Percentiles rank a stretch among this genome's conserved stretches.
Conservation (phyloP, 2,113 vertebrate species). For the Galeopterus variegatus region DNA sequence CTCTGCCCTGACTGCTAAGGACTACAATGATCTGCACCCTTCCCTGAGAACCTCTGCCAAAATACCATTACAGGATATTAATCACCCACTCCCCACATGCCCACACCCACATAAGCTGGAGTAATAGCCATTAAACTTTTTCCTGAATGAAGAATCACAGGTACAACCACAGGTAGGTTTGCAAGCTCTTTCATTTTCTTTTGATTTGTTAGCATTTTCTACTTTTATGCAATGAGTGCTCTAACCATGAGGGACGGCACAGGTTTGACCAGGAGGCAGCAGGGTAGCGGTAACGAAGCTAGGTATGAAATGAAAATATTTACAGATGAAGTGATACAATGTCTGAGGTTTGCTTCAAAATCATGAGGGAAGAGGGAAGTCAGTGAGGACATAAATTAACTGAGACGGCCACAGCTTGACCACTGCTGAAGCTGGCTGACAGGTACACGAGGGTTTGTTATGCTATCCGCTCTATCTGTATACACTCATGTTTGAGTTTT, state of each 20-base stretch:
- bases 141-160: rapidly evolving
- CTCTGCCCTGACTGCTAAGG: rapidly evolving
- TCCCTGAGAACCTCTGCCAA: neutral
- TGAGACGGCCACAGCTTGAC: too few species aligned
- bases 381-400: neutral
- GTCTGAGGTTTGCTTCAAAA: neutral
- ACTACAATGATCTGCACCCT: neutral
- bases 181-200: neutral
- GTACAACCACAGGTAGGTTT: neutral
- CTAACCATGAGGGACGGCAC: neutral
- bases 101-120: rapidly evolving
- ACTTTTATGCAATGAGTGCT: rapidly evolving
- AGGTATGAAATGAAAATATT: neutral
- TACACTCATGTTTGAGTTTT: too few species aligned
- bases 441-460: rapidly evolving
- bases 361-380: neutral
- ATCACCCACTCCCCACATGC: neutral
- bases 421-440: neutral
- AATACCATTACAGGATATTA: neutral
- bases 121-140: too few species aligned
- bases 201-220: neutral
- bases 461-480: neutral
- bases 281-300: neutral
- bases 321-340: too few species aligned
- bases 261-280: neutral